A percentile compares a stretch with the other conserved stretches of the same genome.
These are phyloP conservation scores for Timandra comae DNA, from an alignment of 2,888 invertebrate genomes.

Conservation along the genomic window DNA sequence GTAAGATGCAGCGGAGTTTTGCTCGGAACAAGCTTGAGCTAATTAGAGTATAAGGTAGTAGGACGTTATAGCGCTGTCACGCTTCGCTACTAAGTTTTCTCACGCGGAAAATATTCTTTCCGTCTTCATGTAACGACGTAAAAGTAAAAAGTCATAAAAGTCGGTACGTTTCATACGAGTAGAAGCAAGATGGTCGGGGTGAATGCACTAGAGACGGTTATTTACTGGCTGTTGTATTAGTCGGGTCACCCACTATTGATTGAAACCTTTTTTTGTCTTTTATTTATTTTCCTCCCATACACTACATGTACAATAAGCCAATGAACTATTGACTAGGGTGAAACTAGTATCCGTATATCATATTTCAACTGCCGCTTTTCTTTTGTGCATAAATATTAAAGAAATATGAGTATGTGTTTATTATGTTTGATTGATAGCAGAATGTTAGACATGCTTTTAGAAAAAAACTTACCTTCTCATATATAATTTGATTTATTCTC, in stretches of 20 bases:
- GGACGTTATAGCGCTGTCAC: slow-evolving; percentile 53
- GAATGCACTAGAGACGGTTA: slow-evolving; percentile 37
- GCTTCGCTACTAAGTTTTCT: slow-evolving; percentile 40
- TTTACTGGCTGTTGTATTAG: slow-evolving; percentile 20
- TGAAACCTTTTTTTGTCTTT: slow-evolving; percentile 23
- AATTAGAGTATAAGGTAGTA: slow-evolving; percentile 48
- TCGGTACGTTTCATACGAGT: slow-evolving; percentile 25
- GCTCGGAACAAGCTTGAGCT: slow-evolving; percentile 40
- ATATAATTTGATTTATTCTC: too few species aligned
- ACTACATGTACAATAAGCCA: too few species aligned
- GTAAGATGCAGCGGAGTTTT: slow-evolving; percentile 31
- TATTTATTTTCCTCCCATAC: too few species aligned
- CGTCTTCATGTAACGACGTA: slow-evolving; percentile 38
- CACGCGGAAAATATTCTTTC: slow-evolving; percentile 51
- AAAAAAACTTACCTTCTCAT: too few species aligned
- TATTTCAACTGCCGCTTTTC: too few species aligned
- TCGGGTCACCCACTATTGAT: slow-evolving; percentile 40
- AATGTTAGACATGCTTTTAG: too few species aligned
- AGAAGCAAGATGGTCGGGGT: slow-evolving; percentile 22
- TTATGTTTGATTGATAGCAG: too few species aligned
- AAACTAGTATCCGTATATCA: too few species aligned
- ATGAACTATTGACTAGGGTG: too few species aligned
- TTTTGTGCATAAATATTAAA: too few species aligned
- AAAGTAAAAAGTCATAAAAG: slow-evolving; percentile 42
- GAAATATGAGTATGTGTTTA: too few species aligned